Evolutionary conservation across 2,888 invertebrate genomes (phyloP), one percentile per base, ranked within the genome.

Genomic region (Trachelus iudaicus): DNA sequence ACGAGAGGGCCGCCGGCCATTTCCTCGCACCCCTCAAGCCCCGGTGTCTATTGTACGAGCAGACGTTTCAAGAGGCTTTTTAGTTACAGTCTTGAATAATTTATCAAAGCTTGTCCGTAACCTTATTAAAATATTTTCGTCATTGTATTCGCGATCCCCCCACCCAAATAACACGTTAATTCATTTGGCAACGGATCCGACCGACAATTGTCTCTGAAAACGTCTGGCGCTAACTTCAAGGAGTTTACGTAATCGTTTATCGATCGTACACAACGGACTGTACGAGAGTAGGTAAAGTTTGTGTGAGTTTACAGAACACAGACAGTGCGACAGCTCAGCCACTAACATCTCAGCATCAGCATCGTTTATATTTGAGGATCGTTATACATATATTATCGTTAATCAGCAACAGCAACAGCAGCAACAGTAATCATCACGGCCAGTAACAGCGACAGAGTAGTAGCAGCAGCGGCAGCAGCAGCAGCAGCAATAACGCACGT

Each of bases 271-370:
- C 40, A 56, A 56, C 40, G 40, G 40, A 56, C 40, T 56, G 40
- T 15, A 23, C 40, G 40, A 4, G 15, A 56, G 40, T 23, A 56
- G 23, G 40, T 56, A 23, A 23, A 23, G 40, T 56, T 56, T 23
- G 40, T 56, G 23, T 23, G 35, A 56, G 23, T 56, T 9, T 56
- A 56, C 40, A 23, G 68, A 69, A 85, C 82, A 85, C 80, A 82
- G 81, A 83, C 79, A 85, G 82, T 80, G 84, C 84, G 83, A 84
- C 84, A 85, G 79, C 77, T 86, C 85, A 86, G 86, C 85, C 85
- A 86, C 86, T 86, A 86, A 86, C 84, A 86, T 82, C 79, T 82
- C 84, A 85, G 84, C 79, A 83, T 82, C 83, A 84, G 82, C 79
- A 83, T 56, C 40, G 6, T 23, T 56, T 56, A 40, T 40, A 15